Evolutionary conservation across 2,888 invertebrate species (phyloP), one percentile per base, ranked within the genome.

Genomic region (Hirudinaria manillensis): DNA sequence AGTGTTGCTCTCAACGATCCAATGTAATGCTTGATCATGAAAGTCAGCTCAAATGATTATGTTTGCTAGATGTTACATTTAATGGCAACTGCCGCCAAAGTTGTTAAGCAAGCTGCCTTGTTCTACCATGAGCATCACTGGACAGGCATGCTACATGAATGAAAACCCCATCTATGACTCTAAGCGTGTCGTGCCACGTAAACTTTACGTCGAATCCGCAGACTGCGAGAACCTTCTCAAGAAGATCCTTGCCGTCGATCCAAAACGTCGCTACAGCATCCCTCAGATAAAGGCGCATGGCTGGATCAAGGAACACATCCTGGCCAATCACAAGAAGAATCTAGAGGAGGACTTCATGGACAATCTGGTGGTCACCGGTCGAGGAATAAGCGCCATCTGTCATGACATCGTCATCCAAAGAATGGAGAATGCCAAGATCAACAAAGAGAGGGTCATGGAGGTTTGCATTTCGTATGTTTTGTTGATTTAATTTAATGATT

Each of bases 221-320:
- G 95, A 95, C 85, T 96, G 96, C 86, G 96, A 97, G 88, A 92
- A 92, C 80, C 88, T 97, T 78, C 93, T 97, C 83, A 90, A 95
- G 55, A 92, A 93, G 85, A 97, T 98, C 95, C 87, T 97, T 82
- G 94, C 95, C 76, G 87, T 95, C 82, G 95, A 96, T 84, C 94
- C 97, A 19, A 89, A 89, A 81, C 93, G 93, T 84, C 89, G 97
- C 79, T 93, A 91, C 84, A 91, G 92, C 29, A 92, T 97, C 82
- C 91, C 91, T 76, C 93, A 95, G 87, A 94, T 97, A 82, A 93
- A 93, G 85, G 89, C 91, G 79, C 96, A 97, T 85, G 89, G 92
- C 78, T 97, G 97, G 97, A 93, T 97, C 83, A 80, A 81, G 78
- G 76, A 80, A 74, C 51, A 45, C 78, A 80, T 36, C 87, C 76